phyloP scores from a whole-genome alignment of 1,140 invertebrate species.

The Microplitis mediator region DNA sequence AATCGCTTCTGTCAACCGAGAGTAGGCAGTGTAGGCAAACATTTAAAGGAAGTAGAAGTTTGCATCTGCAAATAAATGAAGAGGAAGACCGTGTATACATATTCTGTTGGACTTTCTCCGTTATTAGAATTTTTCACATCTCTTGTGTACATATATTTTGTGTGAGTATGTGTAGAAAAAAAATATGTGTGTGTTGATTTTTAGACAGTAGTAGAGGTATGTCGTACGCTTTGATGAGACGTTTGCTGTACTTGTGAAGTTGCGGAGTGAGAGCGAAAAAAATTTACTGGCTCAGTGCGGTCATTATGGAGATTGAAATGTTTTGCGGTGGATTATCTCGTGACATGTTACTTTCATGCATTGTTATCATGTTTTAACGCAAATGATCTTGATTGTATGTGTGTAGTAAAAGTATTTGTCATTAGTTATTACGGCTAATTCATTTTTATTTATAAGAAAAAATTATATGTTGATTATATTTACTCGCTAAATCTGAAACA shows the following conservation, averaged over 20 bases:
- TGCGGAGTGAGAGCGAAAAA: background rate
- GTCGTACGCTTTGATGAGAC: background rate
- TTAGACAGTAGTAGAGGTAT: background rate
- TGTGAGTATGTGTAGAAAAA: too few relatives aligned
- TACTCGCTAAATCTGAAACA: too few relatives aligned
- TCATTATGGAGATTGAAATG: conserved; percentile 28
- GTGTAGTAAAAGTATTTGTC: background rate
- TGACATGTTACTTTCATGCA: background rate
- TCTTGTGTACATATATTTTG: background rate
- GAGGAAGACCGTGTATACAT: background rate
- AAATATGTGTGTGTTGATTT: background rate
- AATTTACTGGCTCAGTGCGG: background rate
- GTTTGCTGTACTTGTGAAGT: background rate
- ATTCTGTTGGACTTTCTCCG: conserved; percentile 11
- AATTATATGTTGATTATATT: too few relatives aligned
- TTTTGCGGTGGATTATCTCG: background rate
- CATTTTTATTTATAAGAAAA: too few relatives aligned
- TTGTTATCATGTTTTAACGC: background rate
- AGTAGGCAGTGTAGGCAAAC: background rate
- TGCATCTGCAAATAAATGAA: background rate
- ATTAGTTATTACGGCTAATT: background rate
- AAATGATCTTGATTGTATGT: background rate
- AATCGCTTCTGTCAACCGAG: background rate
- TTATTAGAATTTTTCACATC: conserved; percentile 1
- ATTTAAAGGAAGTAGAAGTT: background rate